phyloP scores from a whole-genome alignment of 92 coral and sea anemone species.

The Actinernus sp. region DNA sequence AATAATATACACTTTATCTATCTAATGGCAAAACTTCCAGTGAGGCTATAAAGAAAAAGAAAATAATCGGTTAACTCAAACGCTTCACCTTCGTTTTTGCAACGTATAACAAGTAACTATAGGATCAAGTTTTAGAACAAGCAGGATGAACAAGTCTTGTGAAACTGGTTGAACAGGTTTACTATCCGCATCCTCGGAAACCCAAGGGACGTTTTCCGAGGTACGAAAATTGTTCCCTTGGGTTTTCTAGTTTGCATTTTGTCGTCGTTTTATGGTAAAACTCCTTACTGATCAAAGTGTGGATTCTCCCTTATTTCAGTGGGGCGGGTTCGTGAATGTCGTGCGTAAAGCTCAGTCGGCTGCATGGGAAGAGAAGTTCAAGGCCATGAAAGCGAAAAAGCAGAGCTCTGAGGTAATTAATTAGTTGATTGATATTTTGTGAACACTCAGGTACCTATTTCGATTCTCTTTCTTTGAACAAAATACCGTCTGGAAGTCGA shows the following conservation, averaged over 20 bases:
- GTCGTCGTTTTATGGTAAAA: neutral
- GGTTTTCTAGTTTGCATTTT: slow-evolving; percentile 17
- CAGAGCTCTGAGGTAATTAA: slow-evolving; percentile 60
- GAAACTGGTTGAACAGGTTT: slow-evolving; percentile 27
- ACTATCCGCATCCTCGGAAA: slow-evolving; percentile 19
- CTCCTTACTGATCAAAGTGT: neutral
- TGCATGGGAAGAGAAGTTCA: slow-evolving; percentile 98
- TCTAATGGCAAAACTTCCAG: too few relatives aligned
- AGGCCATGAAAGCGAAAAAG: slow-evolving; percentile 97
- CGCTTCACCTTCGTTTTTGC: too few relatives aligned
- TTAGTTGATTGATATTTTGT: too few relatives aligned
- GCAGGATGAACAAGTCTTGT: neutral
- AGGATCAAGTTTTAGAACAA: too few relatives aligned
- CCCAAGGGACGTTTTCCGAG: slow-evolving; percentile 58
- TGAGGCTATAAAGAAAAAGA: too few relatives aligned
- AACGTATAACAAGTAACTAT: too few relatives aligned
- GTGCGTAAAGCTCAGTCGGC: slow-evolving; percentile 99
- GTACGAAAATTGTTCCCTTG: slow-evolving; percentile 54
- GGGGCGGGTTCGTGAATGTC: slow-evolving; percentile 94
- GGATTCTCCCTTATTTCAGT: slow-evolving; percentile 22
- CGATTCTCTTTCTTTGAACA: too few relatives aligned
- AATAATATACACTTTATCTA: too few relatives aligned
- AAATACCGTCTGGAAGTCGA: too few relatives aligned
- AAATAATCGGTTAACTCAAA: too few relatives aligned
- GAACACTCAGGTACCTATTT: too few relatives aligned